Conservation (phyloP, 2,113 vertebrate species). For the Chascanopsetta lugubris region DNA sequence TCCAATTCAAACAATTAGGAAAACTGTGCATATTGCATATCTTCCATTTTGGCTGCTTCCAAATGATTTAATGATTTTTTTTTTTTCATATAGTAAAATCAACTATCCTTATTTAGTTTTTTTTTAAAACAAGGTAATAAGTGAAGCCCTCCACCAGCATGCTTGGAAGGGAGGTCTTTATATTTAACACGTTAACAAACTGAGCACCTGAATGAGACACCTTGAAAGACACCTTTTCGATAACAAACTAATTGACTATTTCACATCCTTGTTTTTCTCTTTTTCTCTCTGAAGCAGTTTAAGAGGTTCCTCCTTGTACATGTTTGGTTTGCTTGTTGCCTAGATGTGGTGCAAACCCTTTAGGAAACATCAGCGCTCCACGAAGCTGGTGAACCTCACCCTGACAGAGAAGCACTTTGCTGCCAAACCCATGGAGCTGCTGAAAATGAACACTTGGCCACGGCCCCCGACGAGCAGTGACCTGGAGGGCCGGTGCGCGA, state of each 20-base stretch:
- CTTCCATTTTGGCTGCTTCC: too few species aligned
- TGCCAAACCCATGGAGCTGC: constrained; percentile 5
- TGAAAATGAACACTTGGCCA: background rate
- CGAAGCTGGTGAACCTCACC: background rate
- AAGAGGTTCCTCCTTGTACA: background rate
- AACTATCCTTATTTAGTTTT: too few species aligned
- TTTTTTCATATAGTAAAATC: too few species aligned
- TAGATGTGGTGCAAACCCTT: constrained; percentile 1
- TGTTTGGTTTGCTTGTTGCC: background rate
- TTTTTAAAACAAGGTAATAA: too few species aligned
- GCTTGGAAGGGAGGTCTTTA: too few species aligned
- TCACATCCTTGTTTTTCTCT: background rate
- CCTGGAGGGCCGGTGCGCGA: constrained; percentile 9
- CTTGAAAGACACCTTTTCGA: too few species aligned
- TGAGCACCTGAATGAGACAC: too few species aligned
- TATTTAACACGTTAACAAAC: too few species aligned
- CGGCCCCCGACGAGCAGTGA: constrained; percentile 9
- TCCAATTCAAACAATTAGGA: too few species aligned
- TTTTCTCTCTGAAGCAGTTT: background rate
- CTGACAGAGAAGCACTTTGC: constrained; percentile 15
- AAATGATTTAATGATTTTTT: too few species aligned
- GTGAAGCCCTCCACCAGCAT: too few species aligned
- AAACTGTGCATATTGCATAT: too few species aligned
- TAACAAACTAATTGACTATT: background rate
- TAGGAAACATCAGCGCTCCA: background rate